Conservation (phyloP, 2,113 vertebrate species). For the Pachypanchax playfairii region DNA sequence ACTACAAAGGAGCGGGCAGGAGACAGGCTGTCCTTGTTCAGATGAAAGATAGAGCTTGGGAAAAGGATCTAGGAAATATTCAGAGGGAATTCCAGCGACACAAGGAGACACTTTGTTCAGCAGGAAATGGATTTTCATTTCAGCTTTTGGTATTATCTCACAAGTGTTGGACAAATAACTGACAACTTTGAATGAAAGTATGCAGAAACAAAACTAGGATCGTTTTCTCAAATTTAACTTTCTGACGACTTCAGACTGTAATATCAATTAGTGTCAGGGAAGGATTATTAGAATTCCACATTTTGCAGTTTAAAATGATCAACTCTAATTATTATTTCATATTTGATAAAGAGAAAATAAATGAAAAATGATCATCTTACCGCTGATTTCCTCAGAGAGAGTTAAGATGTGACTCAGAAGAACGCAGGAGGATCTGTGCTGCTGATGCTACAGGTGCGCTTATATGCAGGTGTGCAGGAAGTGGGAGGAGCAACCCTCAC, state of each 20-base stretch:
- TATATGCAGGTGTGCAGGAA: slow-evolving; percentile 64
- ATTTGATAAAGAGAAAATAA: neutral
- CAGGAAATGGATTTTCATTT: slow-evolving; percentile 31
- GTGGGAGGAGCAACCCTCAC: slow-evolving; percentile 51
- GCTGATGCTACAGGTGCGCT: slow-evolving; percentile 62
- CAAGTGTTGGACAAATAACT: slow-evolving; percentile 2
- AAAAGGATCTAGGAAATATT: slow-evolving; percentile 69
- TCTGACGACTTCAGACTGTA: neutral
- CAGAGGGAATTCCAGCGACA: slow-evolving; percentile 54
- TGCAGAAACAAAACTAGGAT: neutral
- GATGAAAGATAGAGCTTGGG: slow-evolving; percentile 66
- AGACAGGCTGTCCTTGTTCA: slow-evolving; percentile 71
- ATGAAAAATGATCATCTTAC: slow-evolving; percentile 41
- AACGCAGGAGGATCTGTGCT: slow-evolving; percentile 42
- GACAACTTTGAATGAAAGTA: slow-evolving; percentile 20
- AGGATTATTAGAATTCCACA: neutral
- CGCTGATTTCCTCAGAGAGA: slow-evolving; percentile 16
- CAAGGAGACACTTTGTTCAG: slow-evolving; percentile 53
- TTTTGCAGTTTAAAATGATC: neutral
- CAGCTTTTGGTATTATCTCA: slow-evolving; percentile 9
- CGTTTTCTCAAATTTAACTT: neutral
- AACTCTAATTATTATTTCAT: too few relatives aligned
- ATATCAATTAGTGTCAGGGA: neutral
- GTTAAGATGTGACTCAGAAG: slow-evolving; percentile 20
- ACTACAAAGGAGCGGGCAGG: slow-evolving; percentile 60